Evolutionary conservation across 2,797 vertebrate species (phyloP).

Genomic region (Esox masquinongy): DNA sequence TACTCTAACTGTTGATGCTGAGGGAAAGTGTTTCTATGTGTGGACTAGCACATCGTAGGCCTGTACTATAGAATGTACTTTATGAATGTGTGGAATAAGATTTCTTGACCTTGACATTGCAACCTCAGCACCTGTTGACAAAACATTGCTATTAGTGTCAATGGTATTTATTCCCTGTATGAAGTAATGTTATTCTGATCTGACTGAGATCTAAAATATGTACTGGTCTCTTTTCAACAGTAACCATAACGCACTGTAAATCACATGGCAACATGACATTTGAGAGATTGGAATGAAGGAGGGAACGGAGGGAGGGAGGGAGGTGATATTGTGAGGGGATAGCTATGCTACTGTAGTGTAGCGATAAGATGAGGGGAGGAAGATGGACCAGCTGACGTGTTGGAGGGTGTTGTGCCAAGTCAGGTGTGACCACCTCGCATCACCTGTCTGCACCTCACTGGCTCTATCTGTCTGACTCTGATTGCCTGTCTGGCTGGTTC

Average conservation of each 20-base stretch:
- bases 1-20: neutral
- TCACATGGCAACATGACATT: slow-evolving; percentile 50
- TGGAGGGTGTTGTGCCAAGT: slow-evolving; percentile 49
- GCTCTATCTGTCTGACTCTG: slow-evolving; percentile 54
- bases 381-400: slow-evolving; percentile 54
- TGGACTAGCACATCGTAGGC: neutral
- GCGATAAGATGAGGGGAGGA: slow-evolving; percentile 6
- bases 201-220: slow-evolving; percentile 52
- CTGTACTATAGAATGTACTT: neutral
- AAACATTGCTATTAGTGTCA: slow-evolving; percentile 35
- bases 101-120: slow-evolving; percentile 26
- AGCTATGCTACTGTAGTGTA: neutral
- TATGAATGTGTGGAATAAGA: slow-evolving; percentile 4
- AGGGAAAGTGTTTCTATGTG: neutral
- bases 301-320: slow-evolving; percentile 1
- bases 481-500: slow-evolving; percentile 43
- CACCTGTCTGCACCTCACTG: slow-evolving; percentile 58
- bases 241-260: slow-evolving; percentile 50
- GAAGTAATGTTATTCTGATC: slow-evolving; percentile 44
- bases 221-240: slow-evolving; percentile 48
- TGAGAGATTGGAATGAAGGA: slow-evolving; percentile 25
- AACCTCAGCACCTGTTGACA: slow-evolving; percentile 25
- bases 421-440: slow-evolving; percentile 58
- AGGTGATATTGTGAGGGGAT: neutral
- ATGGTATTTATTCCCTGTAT: slow-evolving; percentile 23